Conservation (phyloP, 2,888 invertebrate species). For the Drosophila greeni region DNA sequence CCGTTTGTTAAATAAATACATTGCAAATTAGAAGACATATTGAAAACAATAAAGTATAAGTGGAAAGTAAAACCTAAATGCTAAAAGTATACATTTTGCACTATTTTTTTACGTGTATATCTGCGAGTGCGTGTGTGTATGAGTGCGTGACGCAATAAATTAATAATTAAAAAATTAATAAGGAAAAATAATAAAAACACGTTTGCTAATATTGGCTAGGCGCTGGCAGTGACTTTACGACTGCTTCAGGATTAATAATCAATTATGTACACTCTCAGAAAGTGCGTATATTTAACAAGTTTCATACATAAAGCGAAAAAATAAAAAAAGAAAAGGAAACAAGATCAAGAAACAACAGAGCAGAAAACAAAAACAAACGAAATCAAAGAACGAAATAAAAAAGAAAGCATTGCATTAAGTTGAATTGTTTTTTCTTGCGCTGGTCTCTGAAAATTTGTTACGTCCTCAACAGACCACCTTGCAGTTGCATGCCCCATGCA, state of each 20-base stretch:
- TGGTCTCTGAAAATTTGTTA: not conserved
- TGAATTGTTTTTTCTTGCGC: slow-evolving; percentile 3
- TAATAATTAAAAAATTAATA: slow-evolving; percentile 1
- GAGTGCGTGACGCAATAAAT: slow-evolving; percentile 4
- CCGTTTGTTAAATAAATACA: slow-evolving; percentile 28
- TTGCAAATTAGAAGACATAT: slow-evolving; percentile 1
- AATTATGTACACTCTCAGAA: slow-evolving; percentile 24
- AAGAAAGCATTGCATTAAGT: slow-evolving; percentile 22
- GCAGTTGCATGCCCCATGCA: not conserved
- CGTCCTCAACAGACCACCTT: not conserved
- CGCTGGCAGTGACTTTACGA: slow-evolving; percentile 31
- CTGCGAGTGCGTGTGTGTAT: slow-evolving; percentile 5
- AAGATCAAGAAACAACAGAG: slow-evolving; percentile 13
- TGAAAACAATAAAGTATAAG: not conserved
- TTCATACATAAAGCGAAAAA: slow-evolving; percentile 17
- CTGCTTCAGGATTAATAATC: slow-evolving; percentile 39
- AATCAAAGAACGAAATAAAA: slow-evolving; percentile 30
- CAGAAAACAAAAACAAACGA: slow-evolving; percentile 26
- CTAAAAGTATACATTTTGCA: slow-evolving; percentile 23
- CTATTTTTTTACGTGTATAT: slow-evolving; percentile 39
- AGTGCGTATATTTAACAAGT: slow-evolving; percentile 29
- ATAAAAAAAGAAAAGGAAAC: slow-evolving; percentile 1
- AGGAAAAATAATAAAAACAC: slow-evolving; percentile 2
- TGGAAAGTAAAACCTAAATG: slow-evolving; percentile 2
- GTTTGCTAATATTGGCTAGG: slow-evolving; percentile 34